Base-by-base conservation (phyloP, 2,797 vertebrate genomes). In the Alca torda region DNA sequence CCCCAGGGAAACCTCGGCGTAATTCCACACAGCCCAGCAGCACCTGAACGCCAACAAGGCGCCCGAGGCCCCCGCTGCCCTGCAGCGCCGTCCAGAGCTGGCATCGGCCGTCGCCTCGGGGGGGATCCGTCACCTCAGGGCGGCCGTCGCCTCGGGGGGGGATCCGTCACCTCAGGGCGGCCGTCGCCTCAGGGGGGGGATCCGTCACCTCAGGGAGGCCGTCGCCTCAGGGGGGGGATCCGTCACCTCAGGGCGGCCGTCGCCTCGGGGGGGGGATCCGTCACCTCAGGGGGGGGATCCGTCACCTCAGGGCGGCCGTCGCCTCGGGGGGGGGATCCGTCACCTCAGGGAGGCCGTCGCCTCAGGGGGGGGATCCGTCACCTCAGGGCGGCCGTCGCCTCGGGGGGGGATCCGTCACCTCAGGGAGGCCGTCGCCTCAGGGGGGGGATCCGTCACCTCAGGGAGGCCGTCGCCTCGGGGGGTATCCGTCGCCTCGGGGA, bases 1-100 rank as follows among this genome's bases (percentile, higher is more conserved):
- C 79, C 57, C 3, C 17, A 0, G 3, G 63, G 60, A 33, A 54
- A 6, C 4, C 39, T 2, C 0, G 3, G 15, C 14, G 16, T 8
- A 9, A 11, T 7, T 11, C 61, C 50, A 1, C 11, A 3, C 20
- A 2, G 48, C 31, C 48, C 39, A 31, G 10, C 54, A 31, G 10
- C 54, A 31, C 37, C 61, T 0, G 8, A 20, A 18, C 10, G 1
- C 56, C 82, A 6, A 1, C 15, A 1, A 2, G 57, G 64, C 8
- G 23, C n/a, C 39, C n/a, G 1, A 18, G 23, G 35, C 10, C 28
- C 59, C 43, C 20, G 6, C 54, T 30, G 25, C 48, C 48, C 16
- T 4, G 25, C 43, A 13, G 46, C 51, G 24, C 3, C 35, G 18
- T 8, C 43, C 26, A 8, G 10, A 10, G 59, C 45, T 46, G 59